Percentiles rank a stretch among this genome's conserved stretches.
Conservation (phyloP, 2,113 vertebrate species). For the Antechinus stuartii region DNA sequence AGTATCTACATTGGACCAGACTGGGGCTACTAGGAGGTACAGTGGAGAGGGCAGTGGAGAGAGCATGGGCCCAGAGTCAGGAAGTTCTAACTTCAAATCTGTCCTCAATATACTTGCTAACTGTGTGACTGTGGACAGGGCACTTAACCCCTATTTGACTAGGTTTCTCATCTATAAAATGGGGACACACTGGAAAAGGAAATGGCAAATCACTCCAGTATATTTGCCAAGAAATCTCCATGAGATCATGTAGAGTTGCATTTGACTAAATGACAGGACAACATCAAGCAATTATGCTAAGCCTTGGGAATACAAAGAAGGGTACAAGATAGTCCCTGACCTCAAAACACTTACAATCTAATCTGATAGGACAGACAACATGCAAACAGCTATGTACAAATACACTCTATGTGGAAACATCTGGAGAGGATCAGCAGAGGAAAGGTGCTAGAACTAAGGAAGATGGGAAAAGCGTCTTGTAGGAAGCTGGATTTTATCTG, state of each 20-base stretch:
- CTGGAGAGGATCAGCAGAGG: background rate
- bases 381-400: background rate
- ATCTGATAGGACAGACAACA: background rate
- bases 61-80: background rate
- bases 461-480: background rate
- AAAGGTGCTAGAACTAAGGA: background rate
- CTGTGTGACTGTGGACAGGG: background rate
- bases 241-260: background rate
- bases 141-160: background rate
- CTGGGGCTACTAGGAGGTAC: background rate
- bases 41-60: background rate
- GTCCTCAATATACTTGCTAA: background rate
- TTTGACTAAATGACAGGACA: background rate
- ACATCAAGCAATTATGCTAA: background rate
- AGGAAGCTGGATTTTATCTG: background rate
- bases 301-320: background rate
- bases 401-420: background rate
- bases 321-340: background rate
- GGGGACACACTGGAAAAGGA: background rate
- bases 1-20: background rate
- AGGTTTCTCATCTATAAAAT: background rate
- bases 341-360: background rate
- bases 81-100: background rate
- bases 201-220: background rate
- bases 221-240: background rate